Percentiles rank a stretch among this genome's conserved stretches.
Evolutionary conservation across 2,113 vertebrate genomes (phyloP).

Genomic region (Ceuthmochares aereus): DNA sequence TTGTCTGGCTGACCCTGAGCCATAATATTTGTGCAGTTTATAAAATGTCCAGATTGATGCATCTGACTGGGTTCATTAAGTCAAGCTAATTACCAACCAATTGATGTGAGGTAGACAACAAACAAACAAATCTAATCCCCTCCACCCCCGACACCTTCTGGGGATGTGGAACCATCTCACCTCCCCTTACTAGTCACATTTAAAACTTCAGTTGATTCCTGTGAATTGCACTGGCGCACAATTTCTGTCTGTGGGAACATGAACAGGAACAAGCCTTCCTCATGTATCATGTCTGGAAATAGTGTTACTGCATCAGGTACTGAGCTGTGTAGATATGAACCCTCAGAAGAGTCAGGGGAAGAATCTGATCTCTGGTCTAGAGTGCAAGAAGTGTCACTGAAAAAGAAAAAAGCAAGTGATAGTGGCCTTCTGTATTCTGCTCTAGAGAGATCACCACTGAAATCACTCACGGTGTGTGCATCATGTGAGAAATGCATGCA

Average conservation of each 20-base stretch:
- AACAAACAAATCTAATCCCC: accelerated
- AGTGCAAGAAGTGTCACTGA: neutral
- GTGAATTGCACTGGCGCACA: accelerated
- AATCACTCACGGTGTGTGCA: neutral
- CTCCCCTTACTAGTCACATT: neutral
- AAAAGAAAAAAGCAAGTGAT: neutral
- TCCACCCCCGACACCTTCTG: accelerated
- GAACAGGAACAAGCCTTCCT: neutral
- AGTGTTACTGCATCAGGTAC: neutral
- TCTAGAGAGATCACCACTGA: neutral
- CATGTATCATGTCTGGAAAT: neutral
- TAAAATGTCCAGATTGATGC: neutral
- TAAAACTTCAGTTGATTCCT: neutral
- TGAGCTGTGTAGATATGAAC: neutral
- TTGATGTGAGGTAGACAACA: neutral
- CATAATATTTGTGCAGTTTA: neutral
- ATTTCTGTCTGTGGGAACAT: accelerated
- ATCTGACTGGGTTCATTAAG: neutral
- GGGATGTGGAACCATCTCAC: accelerated
- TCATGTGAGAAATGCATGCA: neutral
- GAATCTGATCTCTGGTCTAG: neutral
- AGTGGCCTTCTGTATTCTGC: neutral
- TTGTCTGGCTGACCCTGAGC: neutral
- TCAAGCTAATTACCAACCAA: neutral
- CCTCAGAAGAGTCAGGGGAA: neutral